Percentiles rank a stretch among this genome's conserved stretches.
Conservation (phyloP, 2,888 invertebrate genomes). For the Hydropsyche betteni region DNA sequence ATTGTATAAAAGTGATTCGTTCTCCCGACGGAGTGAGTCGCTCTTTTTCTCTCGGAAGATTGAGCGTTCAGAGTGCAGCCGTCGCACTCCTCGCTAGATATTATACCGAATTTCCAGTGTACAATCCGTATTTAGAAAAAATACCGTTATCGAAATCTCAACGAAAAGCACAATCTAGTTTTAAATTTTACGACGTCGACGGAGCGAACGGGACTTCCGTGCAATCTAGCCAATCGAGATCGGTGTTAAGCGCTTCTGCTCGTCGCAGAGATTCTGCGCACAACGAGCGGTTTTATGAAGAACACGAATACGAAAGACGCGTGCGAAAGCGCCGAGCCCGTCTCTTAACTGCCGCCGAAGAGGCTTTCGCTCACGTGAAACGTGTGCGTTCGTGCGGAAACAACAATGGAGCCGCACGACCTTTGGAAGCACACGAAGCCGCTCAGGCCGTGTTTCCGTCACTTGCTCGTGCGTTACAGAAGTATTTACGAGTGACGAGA, state of each 20-base stretch:
- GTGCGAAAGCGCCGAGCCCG: conserved; percentile 91
- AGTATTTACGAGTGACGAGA: conserved; percentile 92
- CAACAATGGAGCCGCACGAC: conserved; percentile 78
- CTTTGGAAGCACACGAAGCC: conserved; percentile 94
- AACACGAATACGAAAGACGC: conserved; percentile 93
- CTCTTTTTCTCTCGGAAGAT: conserved; percentile 86
- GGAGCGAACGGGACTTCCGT: conserved; percentile 74
- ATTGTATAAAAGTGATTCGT: conserved; percentile 86
- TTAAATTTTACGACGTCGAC: conserved; percentile 98
- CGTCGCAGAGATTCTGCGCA: conserved; percentile 89
- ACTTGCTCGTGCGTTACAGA: conserved; percentile 94
- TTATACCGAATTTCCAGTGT: conserved; percentile 95
- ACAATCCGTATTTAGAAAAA: conserved; percentile 94
- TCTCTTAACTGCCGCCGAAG: conserved; percentile 92
- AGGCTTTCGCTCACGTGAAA: conserved; percentile 97
- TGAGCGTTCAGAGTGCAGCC: conserved; percentile 95
- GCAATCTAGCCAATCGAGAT: conserved; percentile 73
- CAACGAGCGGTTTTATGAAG: conserved; percentile 98
- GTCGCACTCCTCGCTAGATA: conserved; percentile 95
- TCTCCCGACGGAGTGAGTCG: conserved; percentile 95
- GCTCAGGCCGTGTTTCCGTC: conserved; percentile 98
- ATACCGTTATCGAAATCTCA: conserved; percentile 86
- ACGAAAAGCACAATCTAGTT: conserved; percentile 80
- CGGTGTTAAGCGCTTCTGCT: conserved; percentile 64
- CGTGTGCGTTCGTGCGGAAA: conserved; percentile 67